Base-by-base conservation (phyloP, 1,140 invertebrate genomes). In the Protaetia brevitarsis region DNA sequence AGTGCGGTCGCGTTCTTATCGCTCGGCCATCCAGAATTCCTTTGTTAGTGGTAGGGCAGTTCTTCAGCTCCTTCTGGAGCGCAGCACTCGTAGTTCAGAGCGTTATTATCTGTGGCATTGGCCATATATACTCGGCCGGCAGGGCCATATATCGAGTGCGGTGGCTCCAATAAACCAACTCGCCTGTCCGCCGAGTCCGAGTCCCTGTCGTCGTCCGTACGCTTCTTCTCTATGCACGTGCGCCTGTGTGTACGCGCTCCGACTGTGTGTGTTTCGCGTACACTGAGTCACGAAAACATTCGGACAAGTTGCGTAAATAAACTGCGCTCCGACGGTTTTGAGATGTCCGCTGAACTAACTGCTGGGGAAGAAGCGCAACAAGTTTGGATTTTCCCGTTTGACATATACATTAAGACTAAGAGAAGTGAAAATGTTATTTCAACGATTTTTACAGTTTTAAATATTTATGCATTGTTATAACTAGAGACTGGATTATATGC, bases 51-150 rank as follows among this genome's bases (percentile, higher is more conserved):
- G 41, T 51, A 51, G 41, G 41, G 41, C 41, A 51, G 41, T 51
- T 51, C 41, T 51, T 51, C 41, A 51, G 41, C 41, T 51, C 41
- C 41, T 51, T 51, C 41, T 51, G 41, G 41, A 51, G 41, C 41
- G 41, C 16, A 51, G 63, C 63, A 64, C 63, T 64, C 63, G 63
- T 64, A 64, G 63, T 64, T 64, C 51, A 64, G 63, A 64, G 51
- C 63, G 51, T 64, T 64, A 64, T 64, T 64, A 64, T 64, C 63
- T 64, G 63, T 64, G 63, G 63, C 63, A 64, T 64, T 64, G 37
- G 37, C 63, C 63, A 64, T 64, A 64, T 64, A 64, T 64, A 64
- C 63, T 64, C 30, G 63, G 63, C 29, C 63, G 63, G 63, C 51
- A 64, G 63, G 51, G 41, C 34, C 51, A 51, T 64, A 64, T 64